Evolutionary conservation across 92 coral and sea anemone species (phyloP), one percentile per base, ranked within the genome.

Genomic region (Muricea muricata): DNA sequence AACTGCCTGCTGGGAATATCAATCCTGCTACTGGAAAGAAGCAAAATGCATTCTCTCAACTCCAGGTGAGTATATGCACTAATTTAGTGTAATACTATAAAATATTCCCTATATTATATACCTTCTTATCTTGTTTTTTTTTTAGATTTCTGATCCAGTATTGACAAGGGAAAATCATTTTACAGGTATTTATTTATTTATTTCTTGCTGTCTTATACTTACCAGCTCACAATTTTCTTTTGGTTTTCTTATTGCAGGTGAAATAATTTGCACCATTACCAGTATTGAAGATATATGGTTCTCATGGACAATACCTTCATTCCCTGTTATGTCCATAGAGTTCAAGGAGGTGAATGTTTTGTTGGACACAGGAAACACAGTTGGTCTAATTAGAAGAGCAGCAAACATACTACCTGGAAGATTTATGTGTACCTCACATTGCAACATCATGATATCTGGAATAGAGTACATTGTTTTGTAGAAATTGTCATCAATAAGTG

Each of bases 231-330:
- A n/a, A n/a, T n/a, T n/a, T n/a, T n/a, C n/a, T n/a, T n/a, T n/a
- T n/a, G n/a, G n/a, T n/a, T n/a, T n/a, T n/a, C n/a, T 55, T 4
- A 55, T 55, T 55, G 65, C 65, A 55, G 65, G 65, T 55, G 65
- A 55, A 55, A 13, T 4, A 4, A 24, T 3, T 55, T 7, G 4
- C 14, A 55, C 65, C 28, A 24, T 55, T 3, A 55, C 65, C 21
- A 55, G 65, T 20, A 55, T 55, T 55, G 65, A 18, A 13, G 65
- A 55, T 24, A 55, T 3, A 55, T 82, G 65, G 45, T 69, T 82
- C 50, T 50, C 8, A 17, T 87, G 91, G 89, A 69, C 55, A 25
- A 87, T 87, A 75, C 91, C 91, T 33, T 83, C 85, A 66, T 90
- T 90, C 79, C 88, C 93, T 30, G 88, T 90, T 1, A 42, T 82